Evolutionary conservation across 2,797 vertebrate species (phyloP).

Genomic region (Neomorphus geoffroyi): DNA sequence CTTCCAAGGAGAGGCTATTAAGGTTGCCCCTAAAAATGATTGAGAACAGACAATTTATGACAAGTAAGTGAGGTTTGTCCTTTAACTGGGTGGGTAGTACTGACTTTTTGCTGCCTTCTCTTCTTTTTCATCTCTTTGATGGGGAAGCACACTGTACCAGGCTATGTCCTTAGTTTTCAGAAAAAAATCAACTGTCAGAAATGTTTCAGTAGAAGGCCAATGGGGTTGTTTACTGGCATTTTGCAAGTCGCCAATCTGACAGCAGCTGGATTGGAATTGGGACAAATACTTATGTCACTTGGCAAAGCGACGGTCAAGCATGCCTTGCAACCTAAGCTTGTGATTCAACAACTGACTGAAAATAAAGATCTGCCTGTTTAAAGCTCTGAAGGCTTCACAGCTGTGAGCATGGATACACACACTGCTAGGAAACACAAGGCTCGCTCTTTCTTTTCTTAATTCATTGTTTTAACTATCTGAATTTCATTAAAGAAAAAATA

Average conservation of each 20-base stretch:
- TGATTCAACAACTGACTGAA: conserved; percentile 45
- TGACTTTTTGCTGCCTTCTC: neutral
- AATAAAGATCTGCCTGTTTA: conserved; percentile 61
- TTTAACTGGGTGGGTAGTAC: neutral
- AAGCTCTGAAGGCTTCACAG: conserved; percentile 38
- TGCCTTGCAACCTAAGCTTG: conserved; percentile 31
- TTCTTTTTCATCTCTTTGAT: neutral
- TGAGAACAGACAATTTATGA: neutral
- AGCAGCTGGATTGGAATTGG: conserved; percentile 32
- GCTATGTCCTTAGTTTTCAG: neutral
- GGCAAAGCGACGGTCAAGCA: neutral
- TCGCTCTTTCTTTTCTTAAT: neutral
- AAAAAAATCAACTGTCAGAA: neutral
- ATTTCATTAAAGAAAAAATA: conserved; percentile 7
- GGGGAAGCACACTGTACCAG: neutral
- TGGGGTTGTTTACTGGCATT: neutral
- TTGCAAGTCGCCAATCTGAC: neutral
- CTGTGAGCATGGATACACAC: neutral
- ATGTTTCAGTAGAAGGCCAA: neutral
- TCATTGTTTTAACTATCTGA: neutral
- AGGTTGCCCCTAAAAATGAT: neutral
- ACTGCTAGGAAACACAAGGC: conserved; percentile 16
- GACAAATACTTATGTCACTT: conserved; percentile 50
- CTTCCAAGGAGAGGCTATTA: neutral
- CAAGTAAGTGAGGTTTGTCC: neutral